phyloP scores from a whole-genome alignment of 2,113 vertebrate species.

The Tachysurus fulvidraco region DNA sequence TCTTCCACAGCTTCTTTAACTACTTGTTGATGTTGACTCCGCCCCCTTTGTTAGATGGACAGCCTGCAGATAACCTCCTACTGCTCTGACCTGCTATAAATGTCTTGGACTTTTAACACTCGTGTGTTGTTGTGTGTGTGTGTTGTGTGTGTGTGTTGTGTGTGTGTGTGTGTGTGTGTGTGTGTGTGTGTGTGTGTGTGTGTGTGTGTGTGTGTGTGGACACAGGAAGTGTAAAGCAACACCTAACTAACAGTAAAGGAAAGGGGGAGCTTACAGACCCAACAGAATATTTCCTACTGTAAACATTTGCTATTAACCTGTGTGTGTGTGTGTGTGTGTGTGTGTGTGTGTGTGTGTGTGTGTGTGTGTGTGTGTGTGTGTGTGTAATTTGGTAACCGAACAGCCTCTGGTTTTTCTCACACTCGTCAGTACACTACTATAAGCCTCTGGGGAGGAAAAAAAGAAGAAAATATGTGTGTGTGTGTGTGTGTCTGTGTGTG shows the following conservation, averaged over 20 bases:
- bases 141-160: background rate
- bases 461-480: background rate
- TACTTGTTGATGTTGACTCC: background rate
- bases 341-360: constrained; percentile 23
- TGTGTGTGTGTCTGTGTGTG: background rate
- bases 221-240: constrained; percentile 52
- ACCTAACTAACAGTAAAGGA: constrained; percentile 30
- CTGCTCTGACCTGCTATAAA: constrained; percentile 2
- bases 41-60: background rate
- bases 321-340: constrained; percentile 36
- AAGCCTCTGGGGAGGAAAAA: background rate
- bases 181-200: constrained; percentile 1
- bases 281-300: constrained; percentile 46
- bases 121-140: background rate
- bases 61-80: background rate
- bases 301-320: constrained; percentile 37
- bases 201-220: background rate
- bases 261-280: constrained; percentile 20
- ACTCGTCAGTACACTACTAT: background rate
- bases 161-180: background rate
- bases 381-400: constrained; percentile 12
- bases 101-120: background rate
- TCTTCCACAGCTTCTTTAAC: background rate
- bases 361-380: background rate
- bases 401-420: constrained; percentile 23